phyloP scores from a whole-genome alignment of 1,140 invertebrate species.

The Sminthurinus signatus region DNA sequence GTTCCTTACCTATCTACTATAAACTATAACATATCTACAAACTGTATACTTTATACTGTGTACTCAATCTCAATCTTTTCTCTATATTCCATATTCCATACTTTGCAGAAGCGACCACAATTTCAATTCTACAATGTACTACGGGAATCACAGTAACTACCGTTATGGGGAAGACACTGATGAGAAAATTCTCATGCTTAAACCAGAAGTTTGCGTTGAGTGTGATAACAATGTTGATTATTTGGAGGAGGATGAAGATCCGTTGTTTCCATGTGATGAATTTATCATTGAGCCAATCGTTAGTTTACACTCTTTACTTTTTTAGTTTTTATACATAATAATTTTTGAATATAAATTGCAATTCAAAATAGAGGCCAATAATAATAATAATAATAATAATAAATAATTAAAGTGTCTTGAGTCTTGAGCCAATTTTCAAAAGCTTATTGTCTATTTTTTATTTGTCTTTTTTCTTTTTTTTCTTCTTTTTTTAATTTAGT shows the following conservation, averaged over 20 bases:
- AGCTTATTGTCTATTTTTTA: too few relatives aligned
- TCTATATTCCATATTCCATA: too few relatives aligned
- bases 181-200: not conserved
- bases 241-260: not conserved
- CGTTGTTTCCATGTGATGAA: slow-evolving; percentile 1
- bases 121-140: not conserved
- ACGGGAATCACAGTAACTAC: not conserved
- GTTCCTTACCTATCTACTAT: too few relatives aligned
- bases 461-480: too few relatives aligned
- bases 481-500: too few relatives aligned
- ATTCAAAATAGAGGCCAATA: too few relatives aligned
- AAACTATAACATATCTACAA: too few relatives aligned
- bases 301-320: not conserved
- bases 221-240: not conserved
- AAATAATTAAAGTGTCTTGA: too few relatives aligned
- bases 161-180: not conserved
- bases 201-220: not conserved
- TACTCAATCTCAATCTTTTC: too few relatives aligned
- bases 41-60: too few relatives aligned
- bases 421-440: too few relatives aligned
- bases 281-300: slow-evolving; percentile 17
- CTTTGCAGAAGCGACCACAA: not conserved
- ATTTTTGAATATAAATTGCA: not conserved
- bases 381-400: too few relatives aligned
- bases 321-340: not conserved